These are phyloP conservation scores for Stegodyphus dumicola DNA, from an alignment of 1,140 invertebrate species.

Conservation along the genomic window DNA sequence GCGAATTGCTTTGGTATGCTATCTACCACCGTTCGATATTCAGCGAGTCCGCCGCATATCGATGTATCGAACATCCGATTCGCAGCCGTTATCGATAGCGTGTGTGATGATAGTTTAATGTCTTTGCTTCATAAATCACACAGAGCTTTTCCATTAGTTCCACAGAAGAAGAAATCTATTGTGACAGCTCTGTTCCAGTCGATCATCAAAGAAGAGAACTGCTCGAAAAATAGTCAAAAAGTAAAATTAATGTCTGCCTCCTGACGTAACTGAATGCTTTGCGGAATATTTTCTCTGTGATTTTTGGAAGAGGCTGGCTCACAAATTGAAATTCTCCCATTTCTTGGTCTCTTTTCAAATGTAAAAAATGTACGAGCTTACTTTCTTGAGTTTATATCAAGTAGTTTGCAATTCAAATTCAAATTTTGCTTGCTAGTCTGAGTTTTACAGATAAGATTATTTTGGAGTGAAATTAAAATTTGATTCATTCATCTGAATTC, in stretches of 20 bases:
- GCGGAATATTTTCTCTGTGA: constrained; percentile 37
- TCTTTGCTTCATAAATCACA: constrained; percentile 40
- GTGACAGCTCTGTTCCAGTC: constrained; percentile 45
- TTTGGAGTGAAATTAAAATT: too few species aligned
- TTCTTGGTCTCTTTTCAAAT: too few species aligned
- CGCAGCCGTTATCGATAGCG: constrained; percentile 33
- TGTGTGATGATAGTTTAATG: constrained; percentile 51
- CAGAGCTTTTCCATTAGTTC: constrained; percentile 29
- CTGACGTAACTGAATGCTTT: not conserved
- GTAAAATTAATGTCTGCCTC: constrained; percentile 35
- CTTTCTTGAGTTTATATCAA: too few species aligned
- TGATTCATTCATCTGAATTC: too few species aligned
- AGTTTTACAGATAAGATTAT: too few species aligned
- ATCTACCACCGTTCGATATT: too few species aligned
- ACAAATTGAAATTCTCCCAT: constrained; percentile 11
- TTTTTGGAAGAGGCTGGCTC: constrained; percentile 14
- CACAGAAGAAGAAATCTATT: constrained; percentile 28
- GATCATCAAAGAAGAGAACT: constrained; percentile 32
- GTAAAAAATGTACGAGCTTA: too few species aligned
- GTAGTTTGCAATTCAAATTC: too few species aligned
- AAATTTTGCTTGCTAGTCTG: too few species aligned
- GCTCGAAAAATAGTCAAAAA: constrained; percentile 42
- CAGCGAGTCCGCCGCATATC: not conserved
- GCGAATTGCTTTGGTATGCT: not conserved
- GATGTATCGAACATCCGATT: constrained; percentile 31